phyloP scores from a whole-genome alignment of 2,888 invertebrate species.

The Drosophila ustulata region DNA sequence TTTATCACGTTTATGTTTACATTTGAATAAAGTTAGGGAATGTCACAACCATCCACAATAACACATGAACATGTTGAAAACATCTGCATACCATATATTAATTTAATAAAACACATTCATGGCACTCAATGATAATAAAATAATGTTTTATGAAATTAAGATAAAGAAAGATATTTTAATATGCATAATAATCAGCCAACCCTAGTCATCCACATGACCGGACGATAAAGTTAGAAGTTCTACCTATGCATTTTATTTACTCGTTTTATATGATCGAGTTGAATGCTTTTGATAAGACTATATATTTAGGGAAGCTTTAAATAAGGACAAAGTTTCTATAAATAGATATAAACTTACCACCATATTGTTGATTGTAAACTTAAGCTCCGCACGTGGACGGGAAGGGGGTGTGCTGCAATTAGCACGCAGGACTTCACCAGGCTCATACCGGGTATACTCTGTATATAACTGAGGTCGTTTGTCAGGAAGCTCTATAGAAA shows the following conservation, averaged over 20 bases:
- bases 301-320: too few relatives aligned
- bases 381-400: conserved; percentile 90
- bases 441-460: conserved; percentile 91
- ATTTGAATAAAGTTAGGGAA: too few relatives aligned
- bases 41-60: too few relatives aligned
- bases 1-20: too few relatives aligned
- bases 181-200: too few relatives aligned
- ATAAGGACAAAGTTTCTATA: not conserved
- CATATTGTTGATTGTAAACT: conserved; percentile 91
- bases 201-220: not conserved
- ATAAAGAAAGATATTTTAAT: too few relatives aligned
- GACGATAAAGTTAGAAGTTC: not conserved
- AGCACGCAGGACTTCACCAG: conserved; percentile 90
- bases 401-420: conserved; percentile 93
- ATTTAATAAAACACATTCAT: too few relatives aligned
- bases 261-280: not conserved
- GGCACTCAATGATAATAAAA: too few relatives aligned
- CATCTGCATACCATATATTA: not conserved
- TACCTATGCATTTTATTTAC: not conserved
- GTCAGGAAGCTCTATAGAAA: conserved; percentile 88
- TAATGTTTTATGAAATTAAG: too few relatives aligned
- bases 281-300: not conserved
- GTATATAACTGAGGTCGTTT: conserved; percentile 89
- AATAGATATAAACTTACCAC: conserved; percentile 87
- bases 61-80: too few relatives aligned